Percentiles rank a stretch among this genome's conserved stretches.
Conservation (phyloP, 2,797 vertebrate species). For the Pelochelys cantorii region DNA sequence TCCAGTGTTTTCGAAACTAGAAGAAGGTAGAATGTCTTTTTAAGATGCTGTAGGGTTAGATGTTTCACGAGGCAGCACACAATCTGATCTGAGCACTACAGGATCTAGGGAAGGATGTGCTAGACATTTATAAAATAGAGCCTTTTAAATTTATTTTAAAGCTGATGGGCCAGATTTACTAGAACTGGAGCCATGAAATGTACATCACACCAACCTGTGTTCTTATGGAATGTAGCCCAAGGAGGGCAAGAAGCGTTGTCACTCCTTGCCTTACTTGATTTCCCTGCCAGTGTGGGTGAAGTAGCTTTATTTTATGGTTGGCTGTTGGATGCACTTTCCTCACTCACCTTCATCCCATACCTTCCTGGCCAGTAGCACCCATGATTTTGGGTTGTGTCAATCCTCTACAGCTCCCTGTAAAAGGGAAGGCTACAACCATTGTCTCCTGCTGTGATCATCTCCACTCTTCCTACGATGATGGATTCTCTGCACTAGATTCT, state of each 20-base stretch:
- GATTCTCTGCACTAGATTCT: background rate
- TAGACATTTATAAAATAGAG: background rate
- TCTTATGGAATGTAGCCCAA: background rate
- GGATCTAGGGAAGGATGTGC: background rate
- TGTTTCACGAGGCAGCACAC: constrained; percentile 3
- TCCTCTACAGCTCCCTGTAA: background rate
- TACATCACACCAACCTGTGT: constrained; percentile 7
- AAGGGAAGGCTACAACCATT: background rate
- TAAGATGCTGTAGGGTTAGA: constrained; percentile 53
- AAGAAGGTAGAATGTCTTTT: constrained; percentile 10
- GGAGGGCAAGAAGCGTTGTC: constrained; percentile 24
- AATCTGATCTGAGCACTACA: constrained; percentile 1
- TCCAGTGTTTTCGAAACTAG: constrained; percentile 48
- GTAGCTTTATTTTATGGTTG: background rate
- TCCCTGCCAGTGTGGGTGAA: background rate
- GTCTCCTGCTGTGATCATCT: background rate
- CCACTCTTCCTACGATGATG: background rate
- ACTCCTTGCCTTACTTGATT: background rate
- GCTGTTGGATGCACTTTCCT: background rate
- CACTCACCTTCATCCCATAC: background rate
- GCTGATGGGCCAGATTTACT: constrained; percentile 32
- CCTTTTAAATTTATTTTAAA: constrained; percentile 6
- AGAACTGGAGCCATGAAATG: constrained; percentile 37
- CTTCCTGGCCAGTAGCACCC: background rate
- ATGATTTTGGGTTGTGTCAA: background rate